Conservation (phyloP, 1,140 invertebrate species). For the Leptonema lineaticorne region DNA sequence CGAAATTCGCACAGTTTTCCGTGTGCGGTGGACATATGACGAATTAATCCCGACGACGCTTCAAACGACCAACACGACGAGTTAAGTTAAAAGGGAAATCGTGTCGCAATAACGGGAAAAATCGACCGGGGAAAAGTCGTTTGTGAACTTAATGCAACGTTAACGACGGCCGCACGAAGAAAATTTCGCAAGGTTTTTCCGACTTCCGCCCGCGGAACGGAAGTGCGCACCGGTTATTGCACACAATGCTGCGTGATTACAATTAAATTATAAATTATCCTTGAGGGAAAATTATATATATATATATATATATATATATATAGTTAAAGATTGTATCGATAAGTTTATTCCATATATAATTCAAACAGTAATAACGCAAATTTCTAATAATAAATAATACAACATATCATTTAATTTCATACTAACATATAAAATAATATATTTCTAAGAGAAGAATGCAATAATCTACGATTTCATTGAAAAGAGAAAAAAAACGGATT, state of each 20-base stretch:
- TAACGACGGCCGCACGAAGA: background rate
- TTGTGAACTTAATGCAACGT: background rate
- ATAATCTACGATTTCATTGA: no score
- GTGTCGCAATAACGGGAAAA: background rate
- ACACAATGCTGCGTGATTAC: background rate
- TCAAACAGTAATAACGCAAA: background rate
- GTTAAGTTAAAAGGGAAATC: constrained; percentile 15
- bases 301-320: no score
- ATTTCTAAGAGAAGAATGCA: no score
- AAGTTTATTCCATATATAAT: background rate
- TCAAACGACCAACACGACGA: background rate
- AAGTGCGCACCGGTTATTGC: background rate
- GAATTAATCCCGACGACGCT: constrained; percentile 5
- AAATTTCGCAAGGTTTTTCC: constrained; percentile 10
- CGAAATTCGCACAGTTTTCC: background rate
- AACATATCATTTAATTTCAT: no score
- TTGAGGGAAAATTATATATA: no score
- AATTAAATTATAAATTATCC: no score
- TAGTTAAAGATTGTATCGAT: background rate
- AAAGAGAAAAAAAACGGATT: no score
- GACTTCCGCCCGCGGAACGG: background rate
- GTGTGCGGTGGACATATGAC: constrained; percentile 3
- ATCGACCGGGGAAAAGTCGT: background rate
- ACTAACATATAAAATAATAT: no score
- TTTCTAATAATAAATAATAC: background rate